Conservation (phyloP, 1,140 invertebrate species). For the Drosophila nebulosa region DNA sequence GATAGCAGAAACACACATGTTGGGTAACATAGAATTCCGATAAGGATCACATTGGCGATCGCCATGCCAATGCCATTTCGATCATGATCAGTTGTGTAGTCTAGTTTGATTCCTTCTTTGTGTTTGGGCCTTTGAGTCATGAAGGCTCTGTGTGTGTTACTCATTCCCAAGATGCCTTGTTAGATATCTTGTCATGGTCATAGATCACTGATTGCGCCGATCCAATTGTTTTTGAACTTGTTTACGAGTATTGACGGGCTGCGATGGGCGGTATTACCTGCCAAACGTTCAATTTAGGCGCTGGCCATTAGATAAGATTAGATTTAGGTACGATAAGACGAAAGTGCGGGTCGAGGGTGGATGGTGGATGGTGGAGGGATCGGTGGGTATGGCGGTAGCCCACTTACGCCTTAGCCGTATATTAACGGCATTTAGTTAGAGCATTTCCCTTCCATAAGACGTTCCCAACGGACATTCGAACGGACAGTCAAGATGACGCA, state of each 20-base stretch:
- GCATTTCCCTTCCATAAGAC: conserved; percentile 25
- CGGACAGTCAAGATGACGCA: background rate
- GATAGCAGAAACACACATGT: background rate
- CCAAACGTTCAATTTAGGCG: conserved; percentile 37
- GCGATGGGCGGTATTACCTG: background rate
- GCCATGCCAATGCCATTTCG: no score
- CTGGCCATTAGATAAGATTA: conserved; percentile 50
- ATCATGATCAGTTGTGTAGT: background rate
- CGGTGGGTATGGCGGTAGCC: background rate
- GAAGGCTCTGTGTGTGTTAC: no score
- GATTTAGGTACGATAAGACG: conserved; percentile 24
- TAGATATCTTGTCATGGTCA: conserved; percentile 22
- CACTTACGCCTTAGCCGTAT: background rate
- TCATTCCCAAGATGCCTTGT: conserved; percentile 15
- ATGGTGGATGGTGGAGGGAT: background rate
- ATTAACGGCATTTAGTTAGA: conserved; percentile 18
- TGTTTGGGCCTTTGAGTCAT: conserved; percentile 8
- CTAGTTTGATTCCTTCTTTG: background rate
- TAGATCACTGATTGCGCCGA: background rate
- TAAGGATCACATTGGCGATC: no score
- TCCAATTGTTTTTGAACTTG: background rate
- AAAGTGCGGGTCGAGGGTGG: conserved; percentile 18
- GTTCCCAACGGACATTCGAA: background rate
- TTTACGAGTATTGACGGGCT: background rate
- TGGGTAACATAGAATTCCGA: background rate